phyloP scores from a whole-genome alignment of 2,113 vertebrate species.

The Ctenomys sociabilis region DNA sequence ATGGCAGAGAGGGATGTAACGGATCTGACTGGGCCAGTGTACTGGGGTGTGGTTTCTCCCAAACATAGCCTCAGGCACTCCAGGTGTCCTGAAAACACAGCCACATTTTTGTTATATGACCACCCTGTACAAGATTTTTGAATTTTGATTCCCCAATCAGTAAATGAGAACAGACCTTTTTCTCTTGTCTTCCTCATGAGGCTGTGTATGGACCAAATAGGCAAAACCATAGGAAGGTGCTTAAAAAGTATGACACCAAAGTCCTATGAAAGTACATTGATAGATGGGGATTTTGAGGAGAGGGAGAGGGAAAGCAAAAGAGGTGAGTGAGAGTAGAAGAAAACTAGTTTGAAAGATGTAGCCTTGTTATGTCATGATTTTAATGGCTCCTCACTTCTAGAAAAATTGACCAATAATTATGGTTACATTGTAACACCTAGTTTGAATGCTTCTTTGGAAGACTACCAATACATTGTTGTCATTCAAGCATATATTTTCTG shows the following conservation, averaged over 20 bases:
- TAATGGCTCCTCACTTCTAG: slow-evolving; percentile 18
- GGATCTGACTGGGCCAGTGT: neutral
- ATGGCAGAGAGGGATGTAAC: neutral
- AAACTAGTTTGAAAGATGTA: neutral
- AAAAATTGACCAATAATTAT: slow-evolving; percentile 16
- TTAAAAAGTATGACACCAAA: slow-evolving; percentile 22
- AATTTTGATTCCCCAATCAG: slow-evolving; percentile 5
- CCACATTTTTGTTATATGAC: neutral
- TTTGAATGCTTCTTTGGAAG: slow-evolving; percentile 28
- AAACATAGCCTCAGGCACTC: neutral
- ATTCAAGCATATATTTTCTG: neutral
- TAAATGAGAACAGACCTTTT: neutral
- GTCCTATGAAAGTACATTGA: neutral
- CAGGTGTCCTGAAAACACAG: neutral
- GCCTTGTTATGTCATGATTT: neutral
- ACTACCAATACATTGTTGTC: neutral
- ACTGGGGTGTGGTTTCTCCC: neutral
- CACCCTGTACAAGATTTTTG: neutral
- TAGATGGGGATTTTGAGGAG: slow-evolving; percentile 23
- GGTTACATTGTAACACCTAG: neutral
- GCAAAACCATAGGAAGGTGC: slow-evolving; percentile 21
- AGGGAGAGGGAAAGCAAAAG: neutral
- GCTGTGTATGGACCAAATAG: neutral
- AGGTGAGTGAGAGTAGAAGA: neutral
- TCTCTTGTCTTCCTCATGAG: neutral